These are phyloP conservation scores for Cathartes aura DNA, from an alignment of 2,113 vertebrate species.

Conservation along the genomic window DNA sequence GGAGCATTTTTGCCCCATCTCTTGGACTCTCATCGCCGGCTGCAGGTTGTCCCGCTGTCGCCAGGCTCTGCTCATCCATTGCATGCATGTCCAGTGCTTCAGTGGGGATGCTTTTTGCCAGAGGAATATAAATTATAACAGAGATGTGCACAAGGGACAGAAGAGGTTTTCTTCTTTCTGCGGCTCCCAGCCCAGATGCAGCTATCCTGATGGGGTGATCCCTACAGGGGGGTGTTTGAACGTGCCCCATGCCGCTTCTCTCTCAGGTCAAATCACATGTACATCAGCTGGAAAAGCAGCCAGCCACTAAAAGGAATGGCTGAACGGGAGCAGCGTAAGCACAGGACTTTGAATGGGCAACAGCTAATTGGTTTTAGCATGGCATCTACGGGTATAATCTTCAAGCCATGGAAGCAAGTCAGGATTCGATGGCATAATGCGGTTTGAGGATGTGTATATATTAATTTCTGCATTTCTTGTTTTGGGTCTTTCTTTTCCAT, in stretches of 20 bases:
- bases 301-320: neutral
- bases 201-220: neutral
- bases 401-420: neutral
- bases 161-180: neutral
- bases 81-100: neutral
- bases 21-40: neutral
- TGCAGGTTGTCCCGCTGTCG: neutral
- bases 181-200: neutral
- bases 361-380: neutral
- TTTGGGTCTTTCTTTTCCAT: neutral
- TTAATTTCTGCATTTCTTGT: neutral
- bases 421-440: neutral
- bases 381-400: neutral
- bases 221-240: rapidly evolving
- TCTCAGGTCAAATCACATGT: rapidly evolving
- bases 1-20: neutral
- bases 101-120: neutral
- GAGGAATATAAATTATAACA: neutral
- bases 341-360: neutral
- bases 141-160: neutral
- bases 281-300: neutral
- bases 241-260: neutral
- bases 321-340: rapidly evolving
- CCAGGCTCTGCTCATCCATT: neutral
- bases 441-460: neutral